Evolutionary conservation across 2,113 vertebrate species (phyloP).

Genomic region (Butastur rufipennis): DNA sequence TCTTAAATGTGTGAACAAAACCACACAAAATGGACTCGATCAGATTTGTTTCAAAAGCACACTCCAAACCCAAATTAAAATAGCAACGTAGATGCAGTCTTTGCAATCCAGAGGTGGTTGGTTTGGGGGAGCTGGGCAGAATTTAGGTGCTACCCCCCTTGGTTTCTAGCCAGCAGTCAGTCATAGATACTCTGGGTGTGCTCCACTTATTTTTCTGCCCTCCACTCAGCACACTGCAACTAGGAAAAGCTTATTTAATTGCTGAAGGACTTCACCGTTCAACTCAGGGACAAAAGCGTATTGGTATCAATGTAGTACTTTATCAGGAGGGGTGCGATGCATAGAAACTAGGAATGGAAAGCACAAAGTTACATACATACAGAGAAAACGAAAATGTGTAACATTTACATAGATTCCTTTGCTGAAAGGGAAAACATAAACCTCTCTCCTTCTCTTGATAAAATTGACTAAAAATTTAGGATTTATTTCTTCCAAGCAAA

Average conservation of each 20-base stretch:
- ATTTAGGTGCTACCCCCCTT: background rate
- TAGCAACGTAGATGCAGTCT: background rate
- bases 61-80: background rate
- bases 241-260: background rate
- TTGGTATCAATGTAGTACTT: background rate
- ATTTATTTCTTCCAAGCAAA: background rate
- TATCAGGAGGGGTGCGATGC: background rate
- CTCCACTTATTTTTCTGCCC: background rate
- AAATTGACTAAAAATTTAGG: background rate
- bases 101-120: background rate
- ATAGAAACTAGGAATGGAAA: background rate
- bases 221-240: background rate
- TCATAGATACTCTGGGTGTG: accelerated
- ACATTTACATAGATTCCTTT: background rate
- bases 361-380: background rate
- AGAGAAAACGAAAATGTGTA: background rate
- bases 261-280: background rate
- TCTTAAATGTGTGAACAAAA: background rate
- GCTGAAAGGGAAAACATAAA: background rate
- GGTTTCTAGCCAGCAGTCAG: background rate
- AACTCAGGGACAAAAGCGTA: background rate
- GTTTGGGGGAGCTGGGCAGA: background rate
- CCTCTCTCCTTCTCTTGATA: background rate
- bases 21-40: background rate
- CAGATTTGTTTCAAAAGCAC: background rate